A percentile compares a stretch with the other conserved stretches of the same genome.
phyloP scores from a whole-genome alignment of 2,888 invertebrate species.

The Teinopalpus imperialis region DNA sequence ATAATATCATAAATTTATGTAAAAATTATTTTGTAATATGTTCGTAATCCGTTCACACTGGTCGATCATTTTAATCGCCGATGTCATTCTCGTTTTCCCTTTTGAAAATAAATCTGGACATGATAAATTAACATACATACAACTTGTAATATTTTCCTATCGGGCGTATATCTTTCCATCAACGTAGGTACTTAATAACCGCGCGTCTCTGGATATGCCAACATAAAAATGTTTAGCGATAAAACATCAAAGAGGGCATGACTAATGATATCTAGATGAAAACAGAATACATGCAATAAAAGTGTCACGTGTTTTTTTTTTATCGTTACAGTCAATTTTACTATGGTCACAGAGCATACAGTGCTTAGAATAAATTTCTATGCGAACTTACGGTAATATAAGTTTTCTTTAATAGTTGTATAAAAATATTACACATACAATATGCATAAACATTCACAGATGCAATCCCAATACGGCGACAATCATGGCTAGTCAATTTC shows the following conservation, averaged over 20 bases:
- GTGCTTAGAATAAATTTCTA: conserved; percentile 20
- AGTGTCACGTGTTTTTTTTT: conserved; percentile 67
- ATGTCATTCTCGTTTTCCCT: conserved; percentile 22
- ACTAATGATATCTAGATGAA: conserved; percentile 74
- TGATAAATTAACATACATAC: conserved; percentile 35
- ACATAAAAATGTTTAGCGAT: conserved; percentile 67
- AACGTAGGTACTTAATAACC: conserved; percentile 52
- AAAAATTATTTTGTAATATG: conserved; percentile 1
- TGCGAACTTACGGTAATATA: too few relatives aligned
- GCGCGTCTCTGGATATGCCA: conserved; percentile 51
- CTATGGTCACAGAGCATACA: conserved; percentile 28
- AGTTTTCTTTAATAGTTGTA: too few relatives aligned
- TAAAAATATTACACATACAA: too few relatives aligned
- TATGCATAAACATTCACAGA: too few relatives aligned
- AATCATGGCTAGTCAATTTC: too few relatives aligned
- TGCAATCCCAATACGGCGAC: too few relatives aligned
- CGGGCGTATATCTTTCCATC: conserved; percentile 49
- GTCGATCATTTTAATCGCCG: conserved; percentile 30
- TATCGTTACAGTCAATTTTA: conserved; percentile 42
- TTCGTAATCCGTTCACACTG: conserved; percentile 13
- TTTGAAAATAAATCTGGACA: conserved; percentile 29
- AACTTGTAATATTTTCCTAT: conserved; percentile 43
- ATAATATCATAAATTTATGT: conserved; percentile 1
- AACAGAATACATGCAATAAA: conserved; percentile 72
- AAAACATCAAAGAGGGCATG: conserved; percentile 72